Evolutionary conservation across 1,140 invertebrate genomes (phyloP).

Genomic region (Rhopalosiphum padi): DNA sequence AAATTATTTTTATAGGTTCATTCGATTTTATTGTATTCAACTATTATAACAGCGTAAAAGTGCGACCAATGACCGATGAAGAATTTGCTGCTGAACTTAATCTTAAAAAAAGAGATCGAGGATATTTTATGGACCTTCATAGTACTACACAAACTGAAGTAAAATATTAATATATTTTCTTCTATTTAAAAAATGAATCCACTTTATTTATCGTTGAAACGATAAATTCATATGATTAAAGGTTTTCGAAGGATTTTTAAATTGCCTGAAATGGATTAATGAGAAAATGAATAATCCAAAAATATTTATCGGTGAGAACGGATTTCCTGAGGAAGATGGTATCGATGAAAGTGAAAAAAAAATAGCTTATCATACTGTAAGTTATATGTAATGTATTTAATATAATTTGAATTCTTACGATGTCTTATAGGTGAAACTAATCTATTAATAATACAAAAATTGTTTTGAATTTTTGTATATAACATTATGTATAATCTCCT

Average conservation of each 20-base stretch:
- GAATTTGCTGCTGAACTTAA: not conserved
- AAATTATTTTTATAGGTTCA: not conserved
- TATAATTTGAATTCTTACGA: too few species aligned
- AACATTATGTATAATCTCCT: too few species aligned
- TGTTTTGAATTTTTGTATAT: too few species aligned
- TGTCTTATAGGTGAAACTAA: too few species aligned
- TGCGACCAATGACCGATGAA: not conserved
- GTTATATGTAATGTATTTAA: too few species aligned
- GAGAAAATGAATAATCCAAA: not conserved
- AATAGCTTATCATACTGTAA: not conserved
- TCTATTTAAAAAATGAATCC: not conserved
- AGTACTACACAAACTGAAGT: not conserved
- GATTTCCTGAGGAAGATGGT: not conserved
- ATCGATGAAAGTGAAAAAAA: not conserved
- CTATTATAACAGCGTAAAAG: not conserved
- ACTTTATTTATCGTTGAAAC: not conserved
- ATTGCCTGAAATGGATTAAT: not conserved
- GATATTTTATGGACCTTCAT: not conserved
- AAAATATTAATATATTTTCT: not conserved
- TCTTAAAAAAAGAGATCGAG: conserved; percentile 13
- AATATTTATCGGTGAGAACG: not conserved
- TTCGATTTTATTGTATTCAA: not conserved
- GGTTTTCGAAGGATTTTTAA: not conserved
- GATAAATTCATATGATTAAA: not conserved
- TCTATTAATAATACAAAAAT: too few species aligned